Percentiles rank a stretch among this genome's conserved stretches.
phyloP scores from a whole-genome alignment of 2,888 invertebrate species.

The Rhabditophanes sp. region DNA sequence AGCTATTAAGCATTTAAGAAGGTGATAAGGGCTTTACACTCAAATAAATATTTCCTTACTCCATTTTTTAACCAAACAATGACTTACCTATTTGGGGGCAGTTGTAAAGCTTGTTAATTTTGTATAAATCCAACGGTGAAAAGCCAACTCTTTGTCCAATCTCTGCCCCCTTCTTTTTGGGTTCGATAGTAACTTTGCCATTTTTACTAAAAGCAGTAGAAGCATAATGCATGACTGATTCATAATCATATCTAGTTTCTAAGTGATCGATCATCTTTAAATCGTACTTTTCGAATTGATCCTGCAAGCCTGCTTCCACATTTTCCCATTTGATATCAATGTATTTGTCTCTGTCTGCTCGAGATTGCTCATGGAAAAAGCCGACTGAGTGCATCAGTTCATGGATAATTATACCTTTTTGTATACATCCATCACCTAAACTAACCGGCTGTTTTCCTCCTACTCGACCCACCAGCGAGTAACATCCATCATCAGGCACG shows the following conservation, averaged over 20 bases:
- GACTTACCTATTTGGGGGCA: constrained; percentile 23
- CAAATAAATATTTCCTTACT: too few species aligned
- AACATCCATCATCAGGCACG: constrained; percentile 43
- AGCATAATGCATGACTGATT: constrained; percentile 48
- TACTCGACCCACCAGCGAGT: constrained; percentile 38
- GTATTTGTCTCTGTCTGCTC: constrained; percentile 43
- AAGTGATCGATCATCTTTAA: constrained; percentile 42
- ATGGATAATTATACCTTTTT: constrained; percentile 43
- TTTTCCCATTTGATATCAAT: constrained; percentile 41
- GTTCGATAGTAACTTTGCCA: constrained; percentile 37
- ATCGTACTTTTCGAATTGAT: constrained; percentile 41
- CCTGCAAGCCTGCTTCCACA: constrained; percentile 38
- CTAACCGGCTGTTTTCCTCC: constrained; percentile 44
- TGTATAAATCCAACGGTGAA: constrained; percentile 40
- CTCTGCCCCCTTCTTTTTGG: constrained; percentile 22
- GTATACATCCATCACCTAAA: constrained; percentile 43
- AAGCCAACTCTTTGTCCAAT: constrained; percentile 41
- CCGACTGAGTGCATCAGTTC: constrained; percentile 44
- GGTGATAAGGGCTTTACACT: too few species aligned
- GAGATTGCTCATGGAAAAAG: constrained; percentile 44
- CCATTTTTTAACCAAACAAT: too few species aligned
- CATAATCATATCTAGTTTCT: constrained; percentile 46
- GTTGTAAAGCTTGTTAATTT: constrained; percentile 44
- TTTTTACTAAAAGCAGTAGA: constrained; percentile 48
- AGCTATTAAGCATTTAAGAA: too few species aligned